Evolutionary conservation across 2,113 vertebrate species (phyloP).

Genomic region (Sturnus vulgaris): DNA sequence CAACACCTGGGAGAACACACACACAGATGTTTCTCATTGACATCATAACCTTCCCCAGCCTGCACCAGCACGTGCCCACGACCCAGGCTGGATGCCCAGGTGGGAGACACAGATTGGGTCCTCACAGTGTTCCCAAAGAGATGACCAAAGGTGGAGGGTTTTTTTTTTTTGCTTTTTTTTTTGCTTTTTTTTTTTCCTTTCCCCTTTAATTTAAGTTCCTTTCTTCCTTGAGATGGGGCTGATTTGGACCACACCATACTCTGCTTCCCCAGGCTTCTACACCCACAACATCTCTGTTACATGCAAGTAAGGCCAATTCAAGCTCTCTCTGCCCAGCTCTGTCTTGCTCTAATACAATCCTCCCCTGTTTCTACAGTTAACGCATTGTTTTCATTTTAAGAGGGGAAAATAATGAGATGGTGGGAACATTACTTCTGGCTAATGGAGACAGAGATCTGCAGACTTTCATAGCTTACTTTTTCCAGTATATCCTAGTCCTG

Average conservation of each 20-base stretch:
- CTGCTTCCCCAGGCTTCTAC: not conserved
- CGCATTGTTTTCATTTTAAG: constrained; percentile 25
- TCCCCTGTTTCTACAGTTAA: constrained; percentile 19
- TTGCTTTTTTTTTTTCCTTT: no score
- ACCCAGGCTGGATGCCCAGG: accelerated
- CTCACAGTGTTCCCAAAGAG: not conserved
- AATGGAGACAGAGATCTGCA: constrained; percentile 14
- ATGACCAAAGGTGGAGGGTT: not conserved
- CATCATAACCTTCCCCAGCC: not conserved
- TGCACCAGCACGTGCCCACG: not conserved
- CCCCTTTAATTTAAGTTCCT: not conserved
- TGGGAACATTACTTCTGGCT: constrained; percentile 19
- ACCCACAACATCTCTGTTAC: not conserved
- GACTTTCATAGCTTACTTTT: not conserved
- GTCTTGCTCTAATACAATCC: not conserved
- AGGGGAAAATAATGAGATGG: constrained; percentile 38
- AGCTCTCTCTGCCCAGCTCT: not conserved
- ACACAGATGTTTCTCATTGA: constrained; percentile 34
- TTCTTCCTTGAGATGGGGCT: not conserved
- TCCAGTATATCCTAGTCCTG: constrained; percentile 6
- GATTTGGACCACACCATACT: accelerated
- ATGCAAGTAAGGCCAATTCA: accelerated
- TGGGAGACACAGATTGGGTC: not conserved
- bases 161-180: no score
- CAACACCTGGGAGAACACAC: constrained; percentile 12